Evolutionary conservation across 2,797 vertebrate species (phyloP).

Genomic region (Argyrosomus regius): DNA sequence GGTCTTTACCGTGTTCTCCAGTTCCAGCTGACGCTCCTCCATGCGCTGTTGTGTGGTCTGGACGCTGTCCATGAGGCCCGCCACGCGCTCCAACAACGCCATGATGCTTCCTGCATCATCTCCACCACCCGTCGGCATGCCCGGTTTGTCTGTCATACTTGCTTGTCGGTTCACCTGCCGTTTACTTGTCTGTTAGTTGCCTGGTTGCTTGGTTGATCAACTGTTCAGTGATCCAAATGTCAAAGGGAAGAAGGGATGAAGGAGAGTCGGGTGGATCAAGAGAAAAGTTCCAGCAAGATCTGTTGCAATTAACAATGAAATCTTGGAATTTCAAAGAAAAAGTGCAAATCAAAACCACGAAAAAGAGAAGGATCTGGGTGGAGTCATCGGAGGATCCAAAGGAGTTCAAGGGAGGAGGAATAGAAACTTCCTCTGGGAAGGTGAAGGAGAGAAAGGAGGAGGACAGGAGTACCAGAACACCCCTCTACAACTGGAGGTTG

Average conservation of each 20-base stretch:
- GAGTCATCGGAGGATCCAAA: constrained; percentile 57
- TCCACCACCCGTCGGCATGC: constrained; percentile 70
- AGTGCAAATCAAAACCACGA: not conserved
- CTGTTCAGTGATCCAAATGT: constrained; percentile 2
- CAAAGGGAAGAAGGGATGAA: not conserved
- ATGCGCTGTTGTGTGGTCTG: constrained; percentile 95
- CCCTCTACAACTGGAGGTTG: constrained; percentile 46
- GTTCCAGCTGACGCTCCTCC: constrained; percentile 93
- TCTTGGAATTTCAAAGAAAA: not conserved
- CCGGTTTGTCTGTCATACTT: constrained; percentile 82
- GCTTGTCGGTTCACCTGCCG: not conserved
- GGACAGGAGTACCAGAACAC: constrained; percentile 46
- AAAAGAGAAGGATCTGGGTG: not conserved
- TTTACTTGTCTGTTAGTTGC: not conserved
- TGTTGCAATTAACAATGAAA: not conserved
- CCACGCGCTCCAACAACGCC: constrained; percentile 94
- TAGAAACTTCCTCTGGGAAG: constrained; percentile 22
- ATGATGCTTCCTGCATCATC: constrained; percentile 91
- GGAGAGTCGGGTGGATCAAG: not conserved
- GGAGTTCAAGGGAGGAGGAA: constrained; percentile 6
- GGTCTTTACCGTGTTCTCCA: constrained; percentile 92
- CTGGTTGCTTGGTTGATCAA: not conserved
- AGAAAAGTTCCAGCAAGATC: constrained; percentile 1
- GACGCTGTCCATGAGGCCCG: constrained; percentile 93
- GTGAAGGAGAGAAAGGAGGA: constrained; percentile 28